Percentiles rank a stretch among this genome's conserved stretches.
Evolutionary conservation across 1,140 invertebrate species (phyloP).

Genomic region (Drosophila funebris): DNA sequence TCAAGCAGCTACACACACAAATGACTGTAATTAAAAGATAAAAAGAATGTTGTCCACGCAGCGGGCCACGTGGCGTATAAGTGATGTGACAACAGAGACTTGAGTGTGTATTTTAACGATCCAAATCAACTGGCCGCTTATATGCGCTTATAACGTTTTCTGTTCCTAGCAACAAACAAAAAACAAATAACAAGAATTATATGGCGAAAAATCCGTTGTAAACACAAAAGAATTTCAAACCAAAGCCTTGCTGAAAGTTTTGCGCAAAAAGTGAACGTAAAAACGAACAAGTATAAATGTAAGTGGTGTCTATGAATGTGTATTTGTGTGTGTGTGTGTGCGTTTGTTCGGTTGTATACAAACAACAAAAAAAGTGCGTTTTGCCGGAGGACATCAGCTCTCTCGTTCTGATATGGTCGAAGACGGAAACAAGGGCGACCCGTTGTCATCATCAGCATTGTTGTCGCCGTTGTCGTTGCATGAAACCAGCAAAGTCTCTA

Average conservation of each 20-base stretch:
- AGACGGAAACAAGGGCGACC: constrained; percentile 20
- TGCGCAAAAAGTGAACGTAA: constrained; percentile 44
- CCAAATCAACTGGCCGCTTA: constrained; percentile 40
- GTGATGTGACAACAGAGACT: constrained; percentile 20
- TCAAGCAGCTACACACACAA: constrained; percentile 50
- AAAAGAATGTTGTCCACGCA: constrained; percentile 49
- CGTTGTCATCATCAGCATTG: constrained; percentile 74
- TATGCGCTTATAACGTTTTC: constrained; percentile 1
- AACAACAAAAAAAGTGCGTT: constrained; percentile 57
- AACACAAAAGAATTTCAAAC: constrained; percentile 80
- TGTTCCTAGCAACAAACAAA: constrained; percentile 17
- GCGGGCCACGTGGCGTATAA: constrained; percentile 50
- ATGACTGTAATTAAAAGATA: constrained; percentile 74
- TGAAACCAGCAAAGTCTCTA: constrained; percentile 49
- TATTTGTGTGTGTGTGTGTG: constrained; percentile 14
- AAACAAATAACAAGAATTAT: constrained; percentile 27
- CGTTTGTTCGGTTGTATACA: constrained; percentile 5
- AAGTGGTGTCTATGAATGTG: not conserved
- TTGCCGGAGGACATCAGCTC: constrained; percentile 29
- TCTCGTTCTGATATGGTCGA: constrained; percentile 22
- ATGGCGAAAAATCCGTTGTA: constrained; percentile 63
- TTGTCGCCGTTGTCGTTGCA: constrained; percentile 37
- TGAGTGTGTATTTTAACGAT: constrained; percentile 26
- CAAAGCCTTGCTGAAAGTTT: constrained; percentile 73
- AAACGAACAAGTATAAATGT: constrained; percentile 18